phyloP scores from a whole-genome alignment of 2,113 vertebrate genomes.

The Spea multiplicata region DNA sequence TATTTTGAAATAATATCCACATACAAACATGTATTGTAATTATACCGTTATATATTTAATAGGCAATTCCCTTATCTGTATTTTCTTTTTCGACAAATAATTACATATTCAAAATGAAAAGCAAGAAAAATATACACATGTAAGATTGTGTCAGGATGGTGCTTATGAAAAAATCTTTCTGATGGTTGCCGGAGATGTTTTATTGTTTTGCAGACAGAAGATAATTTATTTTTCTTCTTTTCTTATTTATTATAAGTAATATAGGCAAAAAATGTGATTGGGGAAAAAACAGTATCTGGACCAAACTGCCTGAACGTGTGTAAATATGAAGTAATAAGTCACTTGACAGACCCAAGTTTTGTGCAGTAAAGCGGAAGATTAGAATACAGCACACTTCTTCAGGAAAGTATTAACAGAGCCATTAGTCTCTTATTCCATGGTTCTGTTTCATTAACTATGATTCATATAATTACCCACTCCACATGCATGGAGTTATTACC shows the following conservation, averaged over 20 bases:
- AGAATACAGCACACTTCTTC: slow-evolving; percentile 19
- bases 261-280: slow-evolving; percentile 7
- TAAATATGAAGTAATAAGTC: slow-evolving; percentile 38
- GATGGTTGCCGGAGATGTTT: neutral
- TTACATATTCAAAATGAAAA: too few species aligned
- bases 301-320: slow-evolving; percentile 18
- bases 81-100: too few species aligned
- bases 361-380: slow-evolving; percentile 42
- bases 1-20: too few species aligned
- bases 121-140: too few species aligned
- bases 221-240: slow-evolving; percentile 24
- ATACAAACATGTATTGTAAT: too few species aligned
- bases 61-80: too few species aligned
- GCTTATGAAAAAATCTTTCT: neutral
- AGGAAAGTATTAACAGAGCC: slow-evolving; percentile 24
- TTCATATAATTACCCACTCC: too few species aligned
- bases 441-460: slow-evolving; percentile 5
- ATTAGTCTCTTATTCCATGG: slow-evolving; percentile 23
- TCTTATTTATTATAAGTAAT: slow-evolving; percentile 30
- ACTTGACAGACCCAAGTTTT: slow-evolving; percentile 35
- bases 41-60: too few species aligned
- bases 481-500: too few species aligned
- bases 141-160: too few species aligned
- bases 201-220: slow-evolving; percentile 29
- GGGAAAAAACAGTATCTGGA: slow-evolving; percentile 23